Evolutionary conservation across 2,888 invertebrate species (phyloP), one percentile per base, ranked within the genome.

Genomic region (Sphecodes monilicornis): DNA sequence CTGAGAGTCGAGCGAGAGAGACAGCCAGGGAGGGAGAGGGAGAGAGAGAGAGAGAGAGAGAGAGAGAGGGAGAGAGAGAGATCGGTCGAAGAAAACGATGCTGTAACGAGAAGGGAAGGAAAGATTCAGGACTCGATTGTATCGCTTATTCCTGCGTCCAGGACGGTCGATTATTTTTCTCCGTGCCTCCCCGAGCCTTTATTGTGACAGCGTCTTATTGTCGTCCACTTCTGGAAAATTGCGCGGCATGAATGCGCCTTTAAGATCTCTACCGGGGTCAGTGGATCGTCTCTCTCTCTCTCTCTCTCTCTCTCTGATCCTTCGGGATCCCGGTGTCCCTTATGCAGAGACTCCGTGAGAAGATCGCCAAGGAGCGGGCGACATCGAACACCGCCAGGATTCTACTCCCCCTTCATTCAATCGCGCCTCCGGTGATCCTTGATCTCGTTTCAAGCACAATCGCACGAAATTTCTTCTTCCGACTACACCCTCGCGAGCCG

Each of bases 181-280:
- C 77, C 60, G 78, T 86, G 79, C 82, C 76, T 86, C 74, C 70
- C 50, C 68, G 86, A 86, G 86, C 86, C 88, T 88, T 91, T 93
- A 93, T 93, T 93, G 92, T 93, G 93, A 93, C 93, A 92, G 88
- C 87, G 84, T 13, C 76, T 87, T 90, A 92, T 93, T 93, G 93
- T 93, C 92, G 91, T 90, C 89, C 91, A 91, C 92, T 93, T 94
- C 93, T 93, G 92, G 92, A 93, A 94, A 89, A 90, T 91, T 90
- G 91, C 90, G 88, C 87, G 71, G 80, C 77, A 76, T 91, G 87
- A 91, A 91, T 90, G 90, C 85, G 80, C 86, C 87, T 86, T 87
- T 84, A 89, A 85, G 86, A 90, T 86, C 87, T 60, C 60, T 60
- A 76, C 78, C 82, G 79, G 87, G 89, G 88, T 91, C 88, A 90